Evolutionary conservation across 1,140 invertebrate species (phyloP), one percentile per base, ranked within the genome.

Genomic region (Drosophila ironensis): DNA sequence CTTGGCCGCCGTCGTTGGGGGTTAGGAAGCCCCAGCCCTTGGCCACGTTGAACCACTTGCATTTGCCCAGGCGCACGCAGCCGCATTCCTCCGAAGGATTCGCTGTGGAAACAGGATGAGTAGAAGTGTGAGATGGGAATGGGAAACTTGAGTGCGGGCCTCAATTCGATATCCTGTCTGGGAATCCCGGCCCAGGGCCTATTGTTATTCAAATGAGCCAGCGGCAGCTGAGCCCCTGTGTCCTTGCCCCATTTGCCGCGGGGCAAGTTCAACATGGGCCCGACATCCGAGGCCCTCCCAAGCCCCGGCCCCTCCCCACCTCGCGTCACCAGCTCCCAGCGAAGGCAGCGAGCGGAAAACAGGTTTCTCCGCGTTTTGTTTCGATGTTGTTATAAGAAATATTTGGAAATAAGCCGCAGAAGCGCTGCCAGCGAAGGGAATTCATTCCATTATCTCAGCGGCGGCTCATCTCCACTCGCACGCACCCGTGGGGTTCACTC

Each of bases 1-100:
- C 96, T 84, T 96, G 95, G 6, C 94, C 93, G 5, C 95, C 95
- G 90, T 97, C 96, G 71, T 96, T 94, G 9, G 96, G 96, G 28
- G 95, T 97, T 67, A 98, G 94, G 91, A 97, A 98, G 11, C 96
- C 96, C 95, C 95, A 98, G 11, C 96, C 96, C 91, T 97, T 97
- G 61, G 95, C 95, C 33, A 97, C 96, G 88, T 98, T 97, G 90
- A 97, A 98, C 96, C 96, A 98, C 92, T 98, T 98, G 92, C 95
- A 97, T 88, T 93, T 93, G 24, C 96, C 96, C 84, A 92, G 92
- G 48, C 95, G 92, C 50, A 92, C 91, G 48, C 91, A 93, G 60
- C 72, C 78, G 72, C 86, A 88, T 76, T 87, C 84, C 45, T 72
- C 67, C 5, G 33, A 50, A 33, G 74, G 61, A 63, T 27, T 54